These are phyloP conservation scores for Encarsia formosa DNA, from an alignment of 2,888 invertebrate species.

Conservation along the genomic window DNA sequence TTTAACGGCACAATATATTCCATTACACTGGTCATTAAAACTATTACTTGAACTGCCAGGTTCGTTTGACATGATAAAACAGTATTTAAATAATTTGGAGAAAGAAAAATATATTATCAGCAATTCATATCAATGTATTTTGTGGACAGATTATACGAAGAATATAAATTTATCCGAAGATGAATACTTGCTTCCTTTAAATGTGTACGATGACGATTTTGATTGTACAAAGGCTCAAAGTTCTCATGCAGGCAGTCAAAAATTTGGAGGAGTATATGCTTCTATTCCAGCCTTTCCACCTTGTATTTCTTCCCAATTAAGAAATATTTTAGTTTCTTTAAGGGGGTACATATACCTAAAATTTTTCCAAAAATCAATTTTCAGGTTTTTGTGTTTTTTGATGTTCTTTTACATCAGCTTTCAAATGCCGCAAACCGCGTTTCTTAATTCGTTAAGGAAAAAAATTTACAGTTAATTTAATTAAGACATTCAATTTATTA, in stretches of 20 bases:
- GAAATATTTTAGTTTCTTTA: neutral
- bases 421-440: no score
- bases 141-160: constrained; percentile 7
- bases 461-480: no score
- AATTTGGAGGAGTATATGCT: constrained; percentile 24
- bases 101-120: constrained; percentile 8
- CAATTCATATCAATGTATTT: constrained; percentile 21
- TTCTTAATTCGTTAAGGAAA: no score
- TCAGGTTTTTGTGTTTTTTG: no score
- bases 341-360: no score
- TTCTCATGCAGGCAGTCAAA: constrained; percentile 21
- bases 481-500: no score
- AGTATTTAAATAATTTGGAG: constrained; percentile 6
- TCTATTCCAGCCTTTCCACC: constrained; percentile 9
- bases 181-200: constrained; percentile 22
- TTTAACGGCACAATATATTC: constrained; percentile 5
- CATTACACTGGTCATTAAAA: constrained; percentile 4
- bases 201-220: constrained; percentile 27
- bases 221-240: constrained; percentile 27
- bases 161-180: constrained; percentile 13
- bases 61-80: constrained; percentile 9
- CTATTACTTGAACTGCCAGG: constrained; percentile 7
- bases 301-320: neutral
- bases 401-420: no score
- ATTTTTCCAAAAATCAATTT: no score